Conservation (phyloP, 2,113 vertebrate species). For the Himantopus leucocephalus region DNA sequence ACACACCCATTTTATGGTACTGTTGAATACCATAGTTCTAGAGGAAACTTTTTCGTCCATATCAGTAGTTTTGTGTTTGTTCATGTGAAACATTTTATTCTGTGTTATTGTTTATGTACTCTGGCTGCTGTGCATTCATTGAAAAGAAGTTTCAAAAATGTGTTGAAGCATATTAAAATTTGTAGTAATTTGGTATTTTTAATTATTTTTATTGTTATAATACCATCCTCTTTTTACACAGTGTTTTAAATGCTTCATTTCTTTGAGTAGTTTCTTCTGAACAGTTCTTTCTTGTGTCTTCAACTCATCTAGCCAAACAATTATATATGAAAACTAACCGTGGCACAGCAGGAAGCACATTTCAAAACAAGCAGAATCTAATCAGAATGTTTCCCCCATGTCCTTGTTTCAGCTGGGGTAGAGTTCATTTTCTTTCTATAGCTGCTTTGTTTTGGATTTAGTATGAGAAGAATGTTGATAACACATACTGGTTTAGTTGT, state of each 20-base stretch:
- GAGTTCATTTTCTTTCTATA: neutral
- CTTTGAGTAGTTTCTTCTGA: neutral
- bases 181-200: neutral
- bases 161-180: neutral
- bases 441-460: neutral
- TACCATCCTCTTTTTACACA: neutral
- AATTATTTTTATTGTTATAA: neutral
- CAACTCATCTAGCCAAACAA: neutral
- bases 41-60: neutral
- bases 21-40: neutral
- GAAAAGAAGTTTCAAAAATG: neutral
- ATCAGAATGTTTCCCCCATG: neutral
- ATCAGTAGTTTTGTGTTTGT: neutral
- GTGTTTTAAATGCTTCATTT: neutral
- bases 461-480: neutral
- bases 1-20: neutral
- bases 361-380: neutral
- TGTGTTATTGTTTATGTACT: neutral
- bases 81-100: neutral
- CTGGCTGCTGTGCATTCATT: neutral
- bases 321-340: neutral
- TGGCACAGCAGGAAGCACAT: neutral
- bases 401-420: neutral
- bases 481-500: neutral
- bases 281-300: neutral